These are phyloP conservation scores for Probosciger aterrimus DNA, from an alignment of 2,113 vertebrate genomes.

Conservation along the genomic window DNA sequence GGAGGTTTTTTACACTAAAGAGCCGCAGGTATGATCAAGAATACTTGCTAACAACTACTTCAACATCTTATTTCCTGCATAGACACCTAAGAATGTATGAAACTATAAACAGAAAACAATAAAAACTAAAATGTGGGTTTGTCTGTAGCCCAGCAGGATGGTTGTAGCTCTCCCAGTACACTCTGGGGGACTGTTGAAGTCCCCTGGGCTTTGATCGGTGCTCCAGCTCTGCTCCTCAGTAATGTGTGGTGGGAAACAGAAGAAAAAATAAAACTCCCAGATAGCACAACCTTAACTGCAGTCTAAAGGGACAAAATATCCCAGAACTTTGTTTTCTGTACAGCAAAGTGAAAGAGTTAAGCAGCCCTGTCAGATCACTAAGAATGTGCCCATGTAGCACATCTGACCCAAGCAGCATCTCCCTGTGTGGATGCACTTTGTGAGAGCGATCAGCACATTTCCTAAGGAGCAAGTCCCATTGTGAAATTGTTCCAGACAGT, in stretches of 20 bases:
- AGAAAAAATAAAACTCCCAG: not conserved
- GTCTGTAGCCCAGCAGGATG: not conserved
- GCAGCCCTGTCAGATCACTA: not conserved
- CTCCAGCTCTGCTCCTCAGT: not conserved
- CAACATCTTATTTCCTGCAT: not conserved
- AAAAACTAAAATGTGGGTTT: not conserved
- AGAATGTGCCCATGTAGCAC: not conserved
- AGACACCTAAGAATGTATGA: not conserved
- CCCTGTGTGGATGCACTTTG: not conserved
- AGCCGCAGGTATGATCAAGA: not conserved
- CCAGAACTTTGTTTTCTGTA: not conserved
- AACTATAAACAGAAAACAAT: not conserved
- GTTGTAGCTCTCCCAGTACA: too few relatives aligned
- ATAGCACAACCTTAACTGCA: not conserved
- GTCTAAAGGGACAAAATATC: not conserved
- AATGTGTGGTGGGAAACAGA: not conserved
- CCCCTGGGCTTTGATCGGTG: not conserved
- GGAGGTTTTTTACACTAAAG: not conserved
- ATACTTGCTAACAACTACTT: not conserved
- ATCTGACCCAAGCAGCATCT: not conserved
- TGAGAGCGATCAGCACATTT: not conserved
- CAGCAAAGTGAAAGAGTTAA: not conserved
- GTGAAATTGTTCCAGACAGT: not conserved
- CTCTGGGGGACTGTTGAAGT: not conserved
- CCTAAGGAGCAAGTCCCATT: not conserved